Evolutionary conservation across 1,140 invertebrate genomes (phyloP).

Genomic region (Mamestra configurata): DNA sequence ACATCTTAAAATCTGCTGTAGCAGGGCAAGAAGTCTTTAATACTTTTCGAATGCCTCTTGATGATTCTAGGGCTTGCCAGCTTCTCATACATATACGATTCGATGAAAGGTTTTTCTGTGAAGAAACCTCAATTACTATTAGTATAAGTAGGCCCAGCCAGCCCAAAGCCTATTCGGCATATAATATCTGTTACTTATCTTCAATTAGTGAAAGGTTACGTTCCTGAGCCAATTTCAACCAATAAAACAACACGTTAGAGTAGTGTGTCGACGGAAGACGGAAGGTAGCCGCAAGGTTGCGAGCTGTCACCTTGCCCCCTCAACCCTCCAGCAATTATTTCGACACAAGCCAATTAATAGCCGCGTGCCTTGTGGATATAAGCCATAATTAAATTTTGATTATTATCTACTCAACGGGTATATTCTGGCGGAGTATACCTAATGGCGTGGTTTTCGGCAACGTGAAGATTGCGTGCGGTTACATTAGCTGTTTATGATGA

Average conservation of each 20-base stretch:
- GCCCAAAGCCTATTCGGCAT: background rate
- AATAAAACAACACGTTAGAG: background rate
- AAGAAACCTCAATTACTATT: too few relatives aligned
- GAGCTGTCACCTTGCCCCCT: constrained; percentile 8
- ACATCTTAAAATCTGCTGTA: too few relatives aligned
- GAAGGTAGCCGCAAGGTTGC: constrained; percentile 45
- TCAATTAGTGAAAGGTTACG: background rate
- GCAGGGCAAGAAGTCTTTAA: too few relatives aligned
- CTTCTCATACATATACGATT: too few relatives aligned
- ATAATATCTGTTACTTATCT: background rate
- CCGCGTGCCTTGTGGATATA: constrained; percentile 53
- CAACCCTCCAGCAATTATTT: constrained; percentile 61
- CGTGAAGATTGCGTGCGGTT: constrained; percentile 34
- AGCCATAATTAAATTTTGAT: constrained; percentile 66
- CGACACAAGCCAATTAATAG: constrained; percentile 68
- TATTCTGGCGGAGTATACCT: constrained; percentile 43
- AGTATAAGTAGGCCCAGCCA: too few relatives aligned
- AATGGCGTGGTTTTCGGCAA: constrained; percentile 52
- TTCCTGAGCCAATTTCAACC: background rate
- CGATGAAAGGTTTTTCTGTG: too few relatives aligned
- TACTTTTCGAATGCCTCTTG: too few relatives aligned
- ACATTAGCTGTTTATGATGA: constrained; percentile 16
- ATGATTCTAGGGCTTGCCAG: too few relatives aligned
- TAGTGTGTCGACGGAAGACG: constrained; percentile 34
- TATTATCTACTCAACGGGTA: constrained; percentile 54